Conservation (phyloP, 1,140 invertebrate genomes). For the Conopomorpha cramerella region DNA sequence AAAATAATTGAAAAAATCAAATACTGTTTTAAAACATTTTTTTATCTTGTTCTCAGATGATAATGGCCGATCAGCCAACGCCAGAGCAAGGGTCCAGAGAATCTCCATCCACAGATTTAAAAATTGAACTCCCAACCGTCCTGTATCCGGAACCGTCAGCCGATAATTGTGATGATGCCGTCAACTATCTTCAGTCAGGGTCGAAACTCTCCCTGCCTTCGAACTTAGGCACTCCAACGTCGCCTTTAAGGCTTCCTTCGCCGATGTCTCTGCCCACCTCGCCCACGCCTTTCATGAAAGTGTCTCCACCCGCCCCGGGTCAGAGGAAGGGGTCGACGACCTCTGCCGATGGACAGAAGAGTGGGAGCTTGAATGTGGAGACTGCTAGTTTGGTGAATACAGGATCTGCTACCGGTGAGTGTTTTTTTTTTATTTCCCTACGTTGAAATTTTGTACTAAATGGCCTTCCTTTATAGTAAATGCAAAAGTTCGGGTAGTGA, state of each 20-base stretch:
- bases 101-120: too few species aligned
- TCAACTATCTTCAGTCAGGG: constrained; percentile 25
- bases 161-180: constrained; percentile 12
- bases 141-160: constrained; percentile 24
- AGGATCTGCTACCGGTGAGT: constrained; percentile 48
- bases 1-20: background rate
- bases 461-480: too few species aligned
- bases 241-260: constrained; percentile 30
- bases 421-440: background rate
- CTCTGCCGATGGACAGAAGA: constrained; percentile 11
- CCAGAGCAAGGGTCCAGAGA: too few species aligned
- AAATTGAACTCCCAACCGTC: constrained; percentile 40
- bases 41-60: constrained; percentile 27
- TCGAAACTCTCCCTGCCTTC: constrained; percentile 42
- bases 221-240: constrained; percentile 37
- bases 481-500: too few species aligned
- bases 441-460: too few species aligned
- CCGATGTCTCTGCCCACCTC: constrained; percentile 37
- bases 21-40: constrained; percentile 2
- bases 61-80: constrained; percentile 32
- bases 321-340: constrained; percentile 10
- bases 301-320: constrained; percentile 9
- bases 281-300: constrained; percentile 28
- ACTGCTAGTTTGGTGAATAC: constrained; percentile 12
- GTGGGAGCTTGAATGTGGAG: constrained; percentile 11